Conservation (phyloP, 1,140 invertebrate genomes). For the Mycetomoellerius zeteki region DNA sequence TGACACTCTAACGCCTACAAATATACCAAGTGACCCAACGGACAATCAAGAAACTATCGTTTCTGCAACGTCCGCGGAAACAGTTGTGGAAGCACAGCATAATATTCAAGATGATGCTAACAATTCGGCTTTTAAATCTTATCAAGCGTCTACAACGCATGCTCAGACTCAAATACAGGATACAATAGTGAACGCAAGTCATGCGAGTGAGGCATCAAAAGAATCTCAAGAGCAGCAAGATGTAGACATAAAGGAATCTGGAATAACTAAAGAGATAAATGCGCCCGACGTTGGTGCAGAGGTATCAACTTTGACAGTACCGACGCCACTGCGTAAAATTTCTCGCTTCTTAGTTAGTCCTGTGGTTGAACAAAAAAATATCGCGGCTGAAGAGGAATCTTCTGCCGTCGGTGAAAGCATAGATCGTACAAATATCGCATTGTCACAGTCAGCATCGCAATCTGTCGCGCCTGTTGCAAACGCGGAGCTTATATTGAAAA, state of each 20-base stretch:
- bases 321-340: conserved; percentile 89
- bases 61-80: conserved; percentile 67
- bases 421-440: conserved; percentile 28
- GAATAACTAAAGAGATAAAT: conserved; percentile 56
- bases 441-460: conserved; percentile 47
- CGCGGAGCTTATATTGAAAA: conserved; percentile 31
- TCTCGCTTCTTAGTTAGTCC: conserved; percentile 94
- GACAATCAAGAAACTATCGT: conserved; percentile 80
- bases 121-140: conserved; percentile 54
- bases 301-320: conserved; percentile 67
- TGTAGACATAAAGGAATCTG: conserved; percentile 57
- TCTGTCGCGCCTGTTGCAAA: not conserved
- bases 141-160: conserved; percentile 33
- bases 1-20: conserved; percentile 83
- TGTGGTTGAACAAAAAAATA: conserved; percentile 87
- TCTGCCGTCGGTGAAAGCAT: conserved; percentile 35
- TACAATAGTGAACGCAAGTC: conserved; percentile 10
- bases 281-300: conserved; percentile 64
- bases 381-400: conserved; percentile 68
- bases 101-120: conserved; percentile 60
- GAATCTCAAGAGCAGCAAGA: conserved; percentile 63
- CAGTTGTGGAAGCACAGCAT: conserved; percentile 63
- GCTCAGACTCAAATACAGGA: conserved; percentile 51
- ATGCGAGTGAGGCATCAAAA: conserved; percentile 35
- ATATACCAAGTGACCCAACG: conserved; percentile 80